Conservation (phyloP, 2,888 invertebrate genomes). For the Drosophila longiperda region DNA sequence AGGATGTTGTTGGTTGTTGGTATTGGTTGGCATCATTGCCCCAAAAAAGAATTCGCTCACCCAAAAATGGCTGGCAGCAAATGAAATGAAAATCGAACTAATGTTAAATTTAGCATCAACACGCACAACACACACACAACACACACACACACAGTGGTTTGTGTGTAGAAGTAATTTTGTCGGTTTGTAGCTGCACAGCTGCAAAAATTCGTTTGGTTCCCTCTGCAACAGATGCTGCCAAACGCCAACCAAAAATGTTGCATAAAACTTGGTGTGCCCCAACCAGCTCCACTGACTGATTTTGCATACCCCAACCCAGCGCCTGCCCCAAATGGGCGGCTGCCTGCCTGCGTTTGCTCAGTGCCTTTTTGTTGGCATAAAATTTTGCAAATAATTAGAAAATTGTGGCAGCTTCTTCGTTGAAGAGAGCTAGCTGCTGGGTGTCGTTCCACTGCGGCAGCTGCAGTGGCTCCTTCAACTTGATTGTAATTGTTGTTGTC, state of each 20-base stretch:
- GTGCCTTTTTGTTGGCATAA: conserved; percentile 74
- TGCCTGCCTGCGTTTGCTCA: conserved; percentile 42
- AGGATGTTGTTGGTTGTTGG: conserved; percentile 3
- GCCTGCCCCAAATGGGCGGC: conserved; percentile 11
- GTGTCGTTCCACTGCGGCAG: conserved; percentile 39
- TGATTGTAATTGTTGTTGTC: conserved; percentile 27
- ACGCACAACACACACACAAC: conserved; percentile 3
- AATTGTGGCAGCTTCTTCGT: conserved; percentile 73
- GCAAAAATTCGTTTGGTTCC: conserved; percentile 56
- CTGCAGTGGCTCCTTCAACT: conserved; percentile 33
- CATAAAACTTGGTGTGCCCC: conserved; percentile 65
- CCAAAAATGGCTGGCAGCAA: conserved; percentile 60
- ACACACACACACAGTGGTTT: too few species aligned
- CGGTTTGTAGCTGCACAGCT: conserved; percentile 46
- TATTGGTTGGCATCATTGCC: conserved; percentile 40
- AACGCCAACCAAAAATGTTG: conserved; percentile 61
- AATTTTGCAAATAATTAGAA: conserved; percentile 81
- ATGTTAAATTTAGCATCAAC: conserved; percentile 65
- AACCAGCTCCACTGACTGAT: neutral
- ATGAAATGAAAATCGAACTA: conserved; percentile 80
- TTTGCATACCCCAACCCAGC: neutral
- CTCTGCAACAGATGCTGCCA: conserved; percentile 54
- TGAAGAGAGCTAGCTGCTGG: conserved; percentile 23
- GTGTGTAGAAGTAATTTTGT: too few species aligned
- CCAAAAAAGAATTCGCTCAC: conserved; percentile 8